phyloP scores from a whole-genome alignment of 1,140 invertebrate species.

The Wasmannia auropunctata region DNA sequence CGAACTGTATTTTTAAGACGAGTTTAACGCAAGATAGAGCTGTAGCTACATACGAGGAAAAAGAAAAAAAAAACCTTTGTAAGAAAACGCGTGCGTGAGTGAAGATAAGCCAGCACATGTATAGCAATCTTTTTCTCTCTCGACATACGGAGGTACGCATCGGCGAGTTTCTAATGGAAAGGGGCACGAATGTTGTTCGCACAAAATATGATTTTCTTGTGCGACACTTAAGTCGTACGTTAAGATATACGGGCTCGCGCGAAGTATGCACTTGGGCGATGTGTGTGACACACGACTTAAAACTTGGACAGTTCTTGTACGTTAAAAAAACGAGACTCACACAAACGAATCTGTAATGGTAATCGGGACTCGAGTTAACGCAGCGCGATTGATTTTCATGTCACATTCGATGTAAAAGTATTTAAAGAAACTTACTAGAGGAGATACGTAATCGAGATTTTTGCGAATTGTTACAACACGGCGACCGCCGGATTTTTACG shows the following conservation, averaged over 20 bases:
- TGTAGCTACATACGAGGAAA: slow-evolving; percentile 44
- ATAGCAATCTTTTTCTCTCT: slow-evolving; percentile 60
- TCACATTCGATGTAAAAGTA: slow-evolving; percentile 70
- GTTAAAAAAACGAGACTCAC: not conserved
- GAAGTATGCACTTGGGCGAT: not conserved
- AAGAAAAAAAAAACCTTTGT: slow-evolving; percentile 41
- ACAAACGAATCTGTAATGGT: slow-evolving; percentile 13
- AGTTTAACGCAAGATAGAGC: slow-evolving; percentile 61
- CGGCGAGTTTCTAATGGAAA: slow-evolving; percentile 51
- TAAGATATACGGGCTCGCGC: not conserved
- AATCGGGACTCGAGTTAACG: slow-evolving; percentile 52
- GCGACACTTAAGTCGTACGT: slow-evolving; percentile 19
- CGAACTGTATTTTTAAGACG: slow-evolving; percentile 78
- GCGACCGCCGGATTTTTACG: slow-evolving; percentile 67
- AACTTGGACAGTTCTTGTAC: slow-evolving; percentile 14
- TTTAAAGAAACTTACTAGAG: slow-evolving; percentile 66
- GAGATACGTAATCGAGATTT: slow-evolving; percentile 63
- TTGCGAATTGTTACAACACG: slow-evolving; percentile 53
- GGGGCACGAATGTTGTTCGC: slow-evolving; percentile 65
- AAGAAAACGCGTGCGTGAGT: slow-evolving; percentile 45
- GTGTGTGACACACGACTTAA: slow-evolving; percentile 7
- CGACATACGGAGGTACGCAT: slow-evolving; percentile 42
- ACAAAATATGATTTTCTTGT: slow-evolving; percentile 55
- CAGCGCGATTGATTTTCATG: slow-evolving; percentile 69
- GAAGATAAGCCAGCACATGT: slow-evolving; percentile 58